Conservation (phyloP, 1,140 invertebrate genomes). For the Lamellibrachia luymesi region DNA sequence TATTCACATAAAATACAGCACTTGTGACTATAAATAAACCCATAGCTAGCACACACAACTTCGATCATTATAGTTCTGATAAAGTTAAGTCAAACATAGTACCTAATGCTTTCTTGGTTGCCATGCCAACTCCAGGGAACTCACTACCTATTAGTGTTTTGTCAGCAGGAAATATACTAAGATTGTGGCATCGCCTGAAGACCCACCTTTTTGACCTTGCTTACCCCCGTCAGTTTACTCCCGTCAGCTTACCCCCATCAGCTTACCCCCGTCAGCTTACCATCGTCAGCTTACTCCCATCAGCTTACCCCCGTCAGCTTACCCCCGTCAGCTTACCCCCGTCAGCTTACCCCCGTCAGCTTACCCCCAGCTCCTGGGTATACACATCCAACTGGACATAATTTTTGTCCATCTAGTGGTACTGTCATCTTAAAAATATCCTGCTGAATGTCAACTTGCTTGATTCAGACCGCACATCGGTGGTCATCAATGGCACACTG, state of each 20-base stretch:
- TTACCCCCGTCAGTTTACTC: background rate
- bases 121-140: background rate
- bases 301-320: too few relatives aligned
- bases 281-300: too few relatives aligned
- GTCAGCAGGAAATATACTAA: background rate
- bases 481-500: background rate
- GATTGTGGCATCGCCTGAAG: background rate
- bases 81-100: background rate
- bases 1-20: background rate
- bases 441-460: background rate
- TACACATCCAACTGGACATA: background rate
- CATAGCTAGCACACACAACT: background rate
- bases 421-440: background rate
- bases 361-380: too few relatives aligned
- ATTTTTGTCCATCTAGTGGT: background rate
- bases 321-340: too few relatives aligned
- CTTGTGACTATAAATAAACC: background rate
- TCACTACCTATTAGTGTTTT: background rate
- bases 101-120: background rate
- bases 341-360: too few relatives aligned
- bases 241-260: too few relatives aligned
- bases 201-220: background rate
- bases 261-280: too few relatives aligned
- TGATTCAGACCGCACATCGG: background rate
- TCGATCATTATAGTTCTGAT: background rate